A percentile compares a stretch with the other conserved stretches of the same genome.
These are phyloP conservation scores for Vesta saturnalis DNA, from an alignment of 2,888 invertebrate species.

Conservation along the genomic window DNA sequence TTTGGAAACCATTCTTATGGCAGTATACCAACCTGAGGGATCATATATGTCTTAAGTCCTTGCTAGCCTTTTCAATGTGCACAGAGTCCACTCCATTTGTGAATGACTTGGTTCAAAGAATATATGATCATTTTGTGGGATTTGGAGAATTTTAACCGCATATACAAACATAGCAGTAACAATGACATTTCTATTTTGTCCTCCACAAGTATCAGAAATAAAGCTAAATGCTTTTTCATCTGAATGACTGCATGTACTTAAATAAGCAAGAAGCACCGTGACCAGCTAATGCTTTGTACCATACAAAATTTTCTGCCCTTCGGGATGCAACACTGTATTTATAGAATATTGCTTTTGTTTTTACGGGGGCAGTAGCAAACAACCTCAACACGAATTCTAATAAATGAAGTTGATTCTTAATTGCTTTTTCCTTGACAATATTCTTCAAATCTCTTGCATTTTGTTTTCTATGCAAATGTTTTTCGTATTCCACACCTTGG, in stretches of 20 bases:
- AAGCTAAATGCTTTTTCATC: neutral
- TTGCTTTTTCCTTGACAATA: neutral
- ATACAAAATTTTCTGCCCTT: slow-evolving; percentile 5
- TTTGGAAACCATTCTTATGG: neutral
- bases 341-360: slow-evolving; percentile 2
- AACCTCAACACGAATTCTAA: neutral
- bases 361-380: neutral
- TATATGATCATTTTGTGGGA: too few relatives aligned
- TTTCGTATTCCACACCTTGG: neutral
- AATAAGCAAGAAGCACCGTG: neutral
- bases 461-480: neutral
- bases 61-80: too few relatives aligned
- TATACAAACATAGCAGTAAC: too few relatives aligned
- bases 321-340: slow-evolving; percentile 7
- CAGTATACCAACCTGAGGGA: slow-evolving; percentile 1
- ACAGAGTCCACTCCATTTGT: too few relatives aligned
- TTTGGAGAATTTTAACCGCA: too few relatives aligned
- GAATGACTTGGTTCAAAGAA: too few relatives aligned
- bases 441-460: neutral
- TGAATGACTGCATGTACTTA: slow-evolving; percentile 4
- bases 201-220: too few relatives aligned
- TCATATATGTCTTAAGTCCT: neutral
- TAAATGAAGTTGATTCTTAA: neutral
- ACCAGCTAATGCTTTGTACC: slow-evolving; percentile 6
- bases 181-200: too few relatives aligned